Percentiles rank a stretch among this genome's conserved stretches.
phyloP scores from a whole-genome alignment of 2,113 vertebrate genomes.

The Gymnorhina tibicen region DNA sequence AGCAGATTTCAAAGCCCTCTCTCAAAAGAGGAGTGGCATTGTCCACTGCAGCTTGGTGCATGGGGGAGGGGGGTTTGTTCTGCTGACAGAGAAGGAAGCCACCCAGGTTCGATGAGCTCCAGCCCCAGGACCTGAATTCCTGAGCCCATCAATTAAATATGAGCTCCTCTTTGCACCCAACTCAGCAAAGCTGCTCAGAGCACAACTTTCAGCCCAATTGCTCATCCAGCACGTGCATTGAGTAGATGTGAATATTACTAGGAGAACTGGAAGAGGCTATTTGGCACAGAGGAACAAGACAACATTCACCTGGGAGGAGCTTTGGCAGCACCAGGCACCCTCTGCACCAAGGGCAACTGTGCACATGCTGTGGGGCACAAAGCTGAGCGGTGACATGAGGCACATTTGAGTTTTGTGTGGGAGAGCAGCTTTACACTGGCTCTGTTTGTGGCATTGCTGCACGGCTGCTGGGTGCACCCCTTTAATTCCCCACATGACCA shows the following conservation, averaged over 20 bases:
- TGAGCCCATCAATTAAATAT: not conserved
- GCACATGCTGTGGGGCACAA: not conserved
- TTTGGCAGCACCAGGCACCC: not conserved
- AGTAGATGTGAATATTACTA: not conserved
- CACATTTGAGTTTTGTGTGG: not conserved
- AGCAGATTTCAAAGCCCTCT: not conserved
- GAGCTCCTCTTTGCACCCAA: not conserved
- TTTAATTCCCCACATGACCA: not conserved
- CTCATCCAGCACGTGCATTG: fast-evolving
- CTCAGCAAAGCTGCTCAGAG: not conserved
- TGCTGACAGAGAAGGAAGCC: not conserved
- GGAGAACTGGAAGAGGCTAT: not conserved
- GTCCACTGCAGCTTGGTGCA: not conserved
- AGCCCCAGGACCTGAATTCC: not conserved
- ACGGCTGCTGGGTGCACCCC: fast-evolving
- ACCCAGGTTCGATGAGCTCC: not conserved
- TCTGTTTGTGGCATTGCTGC: not conserved
- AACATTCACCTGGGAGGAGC: fast-evolving
- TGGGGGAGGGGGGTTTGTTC: not conserved
- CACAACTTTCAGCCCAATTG: not conserved
- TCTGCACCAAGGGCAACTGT: fast-evolving
- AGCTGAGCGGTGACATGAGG: fast-evolving
- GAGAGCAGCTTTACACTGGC: not conserved
- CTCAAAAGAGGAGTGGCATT: not conserved
- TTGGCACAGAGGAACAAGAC: not conserved